Conservation (phyloP, 2,113 vertebrate genomes). For the Aythya baeri region DNA sequence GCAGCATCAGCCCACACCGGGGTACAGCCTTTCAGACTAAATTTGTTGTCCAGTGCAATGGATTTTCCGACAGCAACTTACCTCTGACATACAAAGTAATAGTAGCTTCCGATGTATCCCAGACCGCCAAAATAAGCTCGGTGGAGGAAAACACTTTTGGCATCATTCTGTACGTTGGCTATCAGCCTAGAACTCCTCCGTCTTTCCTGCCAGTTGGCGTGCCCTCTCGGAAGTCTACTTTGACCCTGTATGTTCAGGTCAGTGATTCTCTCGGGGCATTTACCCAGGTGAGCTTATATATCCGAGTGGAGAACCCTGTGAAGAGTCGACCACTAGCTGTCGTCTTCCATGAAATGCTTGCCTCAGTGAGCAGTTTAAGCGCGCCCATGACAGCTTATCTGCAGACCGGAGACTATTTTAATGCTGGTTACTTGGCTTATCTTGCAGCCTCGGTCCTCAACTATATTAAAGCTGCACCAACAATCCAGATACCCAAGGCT, state of each 20-base stretch:
- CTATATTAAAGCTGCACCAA: background rate
- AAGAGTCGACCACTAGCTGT: background rate
- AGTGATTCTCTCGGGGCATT: slow-evolving; percentile 56
- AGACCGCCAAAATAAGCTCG: slow-evolving; percentile 36
- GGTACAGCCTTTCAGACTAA: slow-evolving; percentile 68
- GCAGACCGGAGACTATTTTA: slow-evolving; percentile 22
- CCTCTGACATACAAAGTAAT: slow-evolving; percentile 77
- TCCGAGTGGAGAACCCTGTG: background rate
- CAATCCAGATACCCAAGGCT: background rate
- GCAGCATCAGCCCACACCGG: slow-evolving; percentile 2
- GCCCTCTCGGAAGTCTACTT: background rate
- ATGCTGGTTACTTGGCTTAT: slow-evolving; percentile 56
- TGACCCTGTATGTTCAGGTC: slow-evolving; percentile 62
- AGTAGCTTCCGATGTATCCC: slow-evolving; percentile 12
- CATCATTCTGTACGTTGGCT: slow-evolving; percentile 65
- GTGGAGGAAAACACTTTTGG: slow-evolving; percentile 66
- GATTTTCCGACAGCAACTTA: slow-evolving; percentile 64
- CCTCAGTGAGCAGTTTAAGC: background rate
- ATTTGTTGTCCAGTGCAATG: slow-evolving; percentile 67
- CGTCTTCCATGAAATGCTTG: background rate
- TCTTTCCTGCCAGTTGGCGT: slow-evolving; percentile 67
- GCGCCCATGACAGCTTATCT: background rate
- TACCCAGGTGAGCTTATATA: slow-evolving; percentile 45
- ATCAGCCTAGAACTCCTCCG: slow-evolving; percentile 7
- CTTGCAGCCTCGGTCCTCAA: slow-evolving; percentile 68